A percentile compares a stretch with the other conserved stretches of the same genome.
These are phyloP conservation scores for Anastrepha ludens DNA, from an alignment of 1,140 invertebrate species.

Conservation along the genomic window DNA sequence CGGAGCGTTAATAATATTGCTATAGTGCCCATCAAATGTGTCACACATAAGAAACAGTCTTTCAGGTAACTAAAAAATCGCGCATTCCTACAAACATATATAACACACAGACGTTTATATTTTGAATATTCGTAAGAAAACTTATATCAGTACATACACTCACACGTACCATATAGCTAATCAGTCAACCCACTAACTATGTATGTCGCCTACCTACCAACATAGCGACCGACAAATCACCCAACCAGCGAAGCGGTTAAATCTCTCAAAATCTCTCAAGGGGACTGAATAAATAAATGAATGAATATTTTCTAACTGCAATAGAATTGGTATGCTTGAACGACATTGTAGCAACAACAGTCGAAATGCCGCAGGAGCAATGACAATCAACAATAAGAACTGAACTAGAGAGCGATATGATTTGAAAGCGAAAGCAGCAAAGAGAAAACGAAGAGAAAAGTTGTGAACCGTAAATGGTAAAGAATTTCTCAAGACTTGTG, in stretches of 20 bases:
- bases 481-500: neutral
- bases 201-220: neutral
- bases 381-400: neutral
- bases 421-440: neutral
- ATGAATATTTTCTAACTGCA: conserved; percentile 22
- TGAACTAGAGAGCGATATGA: neutral
- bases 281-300: conserved; percentile 20
- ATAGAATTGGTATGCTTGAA: neutral
- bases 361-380: conserved; percentile 6
- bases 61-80: no score
- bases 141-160: no score
- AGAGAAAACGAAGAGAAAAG: neutral
- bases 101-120: no score
- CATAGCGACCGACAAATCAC: neutral
- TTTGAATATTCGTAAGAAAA: no score
- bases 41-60: no score
- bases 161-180: neutral
- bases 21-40: no score
- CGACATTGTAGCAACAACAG: neutral
- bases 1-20: neutral
- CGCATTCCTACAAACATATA: no score
- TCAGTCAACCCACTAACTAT: neutral
- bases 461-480: neutral
- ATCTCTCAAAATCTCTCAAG: conserved; percentile 17
- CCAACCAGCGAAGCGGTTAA: conserved; percentile 22